Evolutionary conservation across 2,888 invertebrate genomes (phyloP), one percentile per base, ranked within the genome.

Genomic region (Mesopsocus fuscifrons): DNA sequence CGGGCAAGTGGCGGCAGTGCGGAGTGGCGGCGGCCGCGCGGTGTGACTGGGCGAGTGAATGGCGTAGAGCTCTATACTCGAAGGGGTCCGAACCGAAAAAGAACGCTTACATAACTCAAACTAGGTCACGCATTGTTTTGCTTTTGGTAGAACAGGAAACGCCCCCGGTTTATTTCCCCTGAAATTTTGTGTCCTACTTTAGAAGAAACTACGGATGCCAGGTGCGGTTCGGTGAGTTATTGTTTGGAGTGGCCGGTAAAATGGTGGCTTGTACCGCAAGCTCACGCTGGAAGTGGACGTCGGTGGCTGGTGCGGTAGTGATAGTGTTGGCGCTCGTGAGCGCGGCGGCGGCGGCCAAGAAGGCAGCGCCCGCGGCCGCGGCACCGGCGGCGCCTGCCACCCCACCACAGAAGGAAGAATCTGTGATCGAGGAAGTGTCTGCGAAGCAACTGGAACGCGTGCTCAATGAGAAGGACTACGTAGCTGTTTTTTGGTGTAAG

Each of bases 401-500:
- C 21, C 22, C 22, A 18, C 33, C 46, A 34, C 47, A 48, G 42
- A 66, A 66, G 54, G 57, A 58, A 55, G 79, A 79, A 59, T 74
- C 84, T 62, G 77, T 82, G 67, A 88, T 88, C 70, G 87, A 88
- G 68, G 87, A 88, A 69, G 85, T 88, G 68, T 84, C 82, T 65
- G 77, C 83, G 62, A 88, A 87, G 67, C 84, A 87, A 67, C 74
- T 88, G 68, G 88, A 87, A 62, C 76, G 82, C 62, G 72, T 87
- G 57, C 74, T 89, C 62, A 74, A 77, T 64, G 84, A 85, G 56
- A 85, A 87, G 74, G 87, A 87, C 68, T 87, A 82, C 71, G 85
- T 89, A 63, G 88, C 88, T 62, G 88, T 88, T 66, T 88, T 82
- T 69, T 89, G 88, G 85, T 89, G 88, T 89, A 81, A 88, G 88